These are phyloP conservation scores for Ciconia maguari DNA, from an alignment of 2,113 vertebrate genomes.

Conservation along the genomic window DNA sequence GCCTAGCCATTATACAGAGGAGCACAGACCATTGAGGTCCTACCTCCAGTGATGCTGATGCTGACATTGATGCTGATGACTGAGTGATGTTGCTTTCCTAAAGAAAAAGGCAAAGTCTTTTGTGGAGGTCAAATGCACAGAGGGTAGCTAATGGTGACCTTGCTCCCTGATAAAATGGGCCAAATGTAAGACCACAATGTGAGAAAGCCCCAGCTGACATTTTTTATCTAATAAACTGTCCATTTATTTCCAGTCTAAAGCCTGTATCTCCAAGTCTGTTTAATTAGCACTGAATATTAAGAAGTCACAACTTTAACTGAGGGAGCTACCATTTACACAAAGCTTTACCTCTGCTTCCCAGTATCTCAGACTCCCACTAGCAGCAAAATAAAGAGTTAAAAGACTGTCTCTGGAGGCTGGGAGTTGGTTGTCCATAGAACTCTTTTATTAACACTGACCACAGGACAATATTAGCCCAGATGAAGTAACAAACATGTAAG, in stretches of 20 bases:
- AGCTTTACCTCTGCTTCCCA: neutral
- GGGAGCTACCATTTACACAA: neutral
- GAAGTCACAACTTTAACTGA: neutral
- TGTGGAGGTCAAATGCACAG: neutral
- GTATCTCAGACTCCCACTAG: neutral
- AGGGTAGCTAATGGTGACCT: neutral
- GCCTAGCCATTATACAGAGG: neutral
- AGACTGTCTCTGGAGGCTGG: neutral
- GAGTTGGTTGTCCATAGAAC: neutral
- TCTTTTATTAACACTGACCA: neutral
- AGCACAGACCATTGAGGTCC: neutral
- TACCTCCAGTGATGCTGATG: neutral
- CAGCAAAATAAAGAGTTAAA: neutral
- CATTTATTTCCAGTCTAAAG: neutral
- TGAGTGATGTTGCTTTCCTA: neutral
- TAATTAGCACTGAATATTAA: neutral
- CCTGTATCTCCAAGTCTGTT: neutral
- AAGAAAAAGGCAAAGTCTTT: neutral
- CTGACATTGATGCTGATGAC: neutral
- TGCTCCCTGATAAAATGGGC: neutral
- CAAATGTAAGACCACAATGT: rapidly evolving
- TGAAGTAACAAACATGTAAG: neutral
- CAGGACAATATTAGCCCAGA: neutral
- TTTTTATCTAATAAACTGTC: neutral
- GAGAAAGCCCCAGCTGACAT: neutral